Percentiles rank a stretch among this genome's conserved stretches.
Conservation (phyloP, 2,113 vertebrate species). For the Terrapene triunguis region DNA sequence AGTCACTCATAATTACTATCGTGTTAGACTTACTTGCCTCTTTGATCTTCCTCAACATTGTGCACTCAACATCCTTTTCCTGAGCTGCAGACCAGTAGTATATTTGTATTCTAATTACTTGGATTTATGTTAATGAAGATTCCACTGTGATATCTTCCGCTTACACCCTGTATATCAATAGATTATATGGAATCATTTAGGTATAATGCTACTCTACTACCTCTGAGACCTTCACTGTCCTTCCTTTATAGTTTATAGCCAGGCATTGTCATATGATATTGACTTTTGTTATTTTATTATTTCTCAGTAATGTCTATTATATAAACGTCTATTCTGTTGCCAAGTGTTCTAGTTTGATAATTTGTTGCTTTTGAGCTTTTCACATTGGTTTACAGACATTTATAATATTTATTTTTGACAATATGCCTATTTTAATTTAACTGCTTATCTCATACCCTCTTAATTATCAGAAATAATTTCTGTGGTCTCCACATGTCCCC, state of each 20-base stretch:
- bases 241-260: not conserved
- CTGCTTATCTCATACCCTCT: not conserved
- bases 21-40: not conserved
- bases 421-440: not conserved
- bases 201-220: not conserved
- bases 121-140: not conserved
- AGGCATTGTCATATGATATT: not conserved
- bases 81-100: not conserved
- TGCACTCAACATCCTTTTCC: not conserved
- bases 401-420: not conserved
- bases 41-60: not conserved
- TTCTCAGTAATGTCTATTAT: not conserved
- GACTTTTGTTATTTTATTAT: not conserved
- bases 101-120: not conserved
- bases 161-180: not conserved
- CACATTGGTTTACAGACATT: not conserved
- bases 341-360: not conserved
- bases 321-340: not conserved
- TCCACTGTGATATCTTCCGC: not conserved
- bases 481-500: not conserved
- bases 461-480: not conserved
- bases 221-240: not conserved
- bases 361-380: not conserved
- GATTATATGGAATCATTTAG: not conserved
- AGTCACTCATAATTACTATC: not conserved